These are phyloP conservation scores for Lochmaea crataegi DNA, from an alignment of 2,888 invertebrate species.

Conservation along the genomic window DNA sequence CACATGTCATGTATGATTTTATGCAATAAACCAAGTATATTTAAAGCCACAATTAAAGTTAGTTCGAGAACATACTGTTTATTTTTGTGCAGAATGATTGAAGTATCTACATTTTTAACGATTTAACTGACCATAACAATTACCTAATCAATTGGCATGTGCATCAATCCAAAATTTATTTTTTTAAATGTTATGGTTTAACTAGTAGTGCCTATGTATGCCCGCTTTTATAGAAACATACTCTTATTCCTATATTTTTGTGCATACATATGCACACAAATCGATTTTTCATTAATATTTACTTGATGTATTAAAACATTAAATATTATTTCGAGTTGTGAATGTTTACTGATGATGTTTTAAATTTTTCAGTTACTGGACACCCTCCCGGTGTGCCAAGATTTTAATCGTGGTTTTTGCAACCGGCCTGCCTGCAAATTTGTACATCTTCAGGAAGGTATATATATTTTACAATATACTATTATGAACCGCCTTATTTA, in stretches of 20 bases:
- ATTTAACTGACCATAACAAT: constrained; percentile 44
- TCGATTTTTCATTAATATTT: constrained; percentile 42
- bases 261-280: constrained; percentile 58
- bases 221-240: constrained; percentile 48
- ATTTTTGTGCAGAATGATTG: constrained; percentile 62
- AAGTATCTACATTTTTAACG: constrained; percentile 52
- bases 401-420: constrained; percentile 99
- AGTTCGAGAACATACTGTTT: constrained; percentile 29
- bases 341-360: constrained; percentile 37
- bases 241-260: constrained; percentile 34
- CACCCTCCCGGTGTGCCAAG: constrained; percentile 99
- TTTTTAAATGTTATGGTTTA: constrained; percentile 48
- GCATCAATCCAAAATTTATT: constrained; percentile 52
- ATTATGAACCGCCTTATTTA: too few relatives aligned
- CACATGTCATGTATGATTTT: not conserved
- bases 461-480: too few relatives aligned
- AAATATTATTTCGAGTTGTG: constrained; percentile 4
- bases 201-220: constrained; percentile 61
- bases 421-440: constrained; percentile 97
- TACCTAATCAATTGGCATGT: constrained; percentile 55
- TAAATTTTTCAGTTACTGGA: constrained; percentile 94
- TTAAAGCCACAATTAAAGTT: constrained; percentile 5
- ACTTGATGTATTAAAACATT: constrained; percentile 34
- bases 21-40: not conserved
- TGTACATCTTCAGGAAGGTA: constrained; percentile 97